phyloP scores from a whole-genome alignment of 2,888 invertebrate species.

The Luffia ferchaultella region DNA sequence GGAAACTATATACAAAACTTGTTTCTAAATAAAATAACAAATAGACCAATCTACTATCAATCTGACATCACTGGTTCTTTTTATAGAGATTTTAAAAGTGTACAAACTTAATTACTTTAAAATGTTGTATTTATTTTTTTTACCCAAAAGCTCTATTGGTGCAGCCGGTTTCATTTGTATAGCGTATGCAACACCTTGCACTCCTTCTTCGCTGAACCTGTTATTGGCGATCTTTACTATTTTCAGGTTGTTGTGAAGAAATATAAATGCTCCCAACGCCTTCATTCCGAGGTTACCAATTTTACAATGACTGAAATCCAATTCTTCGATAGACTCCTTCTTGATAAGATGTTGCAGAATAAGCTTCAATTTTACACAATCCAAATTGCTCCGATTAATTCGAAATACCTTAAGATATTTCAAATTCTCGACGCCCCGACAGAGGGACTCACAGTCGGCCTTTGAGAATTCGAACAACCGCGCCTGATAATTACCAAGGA shows the following conservation, averaged over 20 bases:
- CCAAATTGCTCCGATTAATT: conserved; percentile 68
- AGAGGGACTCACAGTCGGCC: conserved; percentile 65
- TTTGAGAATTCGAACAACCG: conserved; percentile 69
- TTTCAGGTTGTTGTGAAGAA: conserved; percentile 48
- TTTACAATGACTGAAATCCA: conserved; percentile 73
- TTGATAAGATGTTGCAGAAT: conserved; percentile 62
- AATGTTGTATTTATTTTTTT: no score
- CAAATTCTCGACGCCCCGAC: conserved; percentile 54
- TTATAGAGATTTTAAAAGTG: no score
- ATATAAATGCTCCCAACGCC: conserved; percentile 67
- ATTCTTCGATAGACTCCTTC: conserved; percentile 58
- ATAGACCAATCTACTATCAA: no score
- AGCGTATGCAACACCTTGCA: conserved; percentile 61
- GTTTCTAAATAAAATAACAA: no score
- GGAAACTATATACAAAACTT: no score
- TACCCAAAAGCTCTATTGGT: conserved; percentile 53
- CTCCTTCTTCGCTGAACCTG: conserved; percentile 58
- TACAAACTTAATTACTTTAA: no score
- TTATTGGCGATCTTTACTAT: conserved; percentile 63
- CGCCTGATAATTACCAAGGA: conserved; percentile 60
- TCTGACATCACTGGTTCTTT: no score
- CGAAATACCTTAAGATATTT: conserved; percentile 54
- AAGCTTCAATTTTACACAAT: conserved; percentile 65
- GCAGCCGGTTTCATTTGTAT: conserved; percentile 54
- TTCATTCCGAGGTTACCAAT: conserved; percentile 70